Evolutionary conservation across 1,140 invertebrate genomes (phyloP).

Genomic region (Thaumatotibia leucotreta): DNA sequence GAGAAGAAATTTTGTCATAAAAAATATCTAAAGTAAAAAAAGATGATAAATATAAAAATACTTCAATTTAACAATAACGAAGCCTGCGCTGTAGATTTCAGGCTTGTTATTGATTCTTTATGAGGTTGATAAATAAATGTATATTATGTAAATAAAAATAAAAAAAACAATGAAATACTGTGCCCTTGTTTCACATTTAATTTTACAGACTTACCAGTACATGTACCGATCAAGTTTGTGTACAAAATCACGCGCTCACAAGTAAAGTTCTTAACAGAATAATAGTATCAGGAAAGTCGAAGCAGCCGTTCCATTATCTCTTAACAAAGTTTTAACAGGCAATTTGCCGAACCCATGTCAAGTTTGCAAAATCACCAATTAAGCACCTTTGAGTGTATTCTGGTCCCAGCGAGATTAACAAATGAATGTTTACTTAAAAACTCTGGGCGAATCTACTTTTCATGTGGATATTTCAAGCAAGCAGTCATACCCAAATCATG

Average conservation of each 20-base stretch:
- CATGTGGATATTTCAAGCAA: neutral
- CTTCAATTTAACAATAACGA: too few species aligned
- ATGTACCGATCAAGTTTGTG: neutral
- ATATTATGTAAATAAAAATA: too few species aligned
- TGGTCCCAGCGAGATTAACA: neutral
- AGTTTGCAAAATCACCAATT: conserved; percentile 4
- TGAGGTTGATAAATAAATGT: too few species aligned
- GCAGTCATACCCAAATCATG: too few species aligned
- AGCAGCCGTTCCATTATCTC: conserved; percentile 2
- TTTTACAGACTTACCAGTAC: neutral
- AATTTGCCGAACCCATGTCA: conserved; percentile 13
- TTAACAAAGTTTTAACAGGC: conserved; percentile 13
- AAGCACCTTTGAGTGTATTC: neutral
- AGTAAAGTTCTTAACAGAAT: neutral
- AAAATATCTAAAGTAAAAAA: too few species aligned
- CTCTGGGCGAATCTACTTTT: neutral
- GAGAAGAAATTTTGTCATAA: too few species aligned
- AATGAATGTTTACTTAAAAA: neutral
- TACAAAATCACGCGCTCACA: neutral
- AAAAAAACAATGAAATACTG: neutral
- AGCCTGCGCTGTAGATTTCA: too few species aligned
- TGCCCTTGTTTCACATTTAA: too few species aligned
- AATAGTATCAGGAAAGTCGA: conserved; percentile 12
- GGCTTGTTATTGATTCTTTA: too few species aligned
- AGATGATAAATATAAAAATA: too few species aligned